Percentiles rank a stretch among this genome's conserved stretches.
Evolutionary conservation across 2,113 vertebrate species (phyloP).

Genomic region (Sylvietta virens): DNA sequence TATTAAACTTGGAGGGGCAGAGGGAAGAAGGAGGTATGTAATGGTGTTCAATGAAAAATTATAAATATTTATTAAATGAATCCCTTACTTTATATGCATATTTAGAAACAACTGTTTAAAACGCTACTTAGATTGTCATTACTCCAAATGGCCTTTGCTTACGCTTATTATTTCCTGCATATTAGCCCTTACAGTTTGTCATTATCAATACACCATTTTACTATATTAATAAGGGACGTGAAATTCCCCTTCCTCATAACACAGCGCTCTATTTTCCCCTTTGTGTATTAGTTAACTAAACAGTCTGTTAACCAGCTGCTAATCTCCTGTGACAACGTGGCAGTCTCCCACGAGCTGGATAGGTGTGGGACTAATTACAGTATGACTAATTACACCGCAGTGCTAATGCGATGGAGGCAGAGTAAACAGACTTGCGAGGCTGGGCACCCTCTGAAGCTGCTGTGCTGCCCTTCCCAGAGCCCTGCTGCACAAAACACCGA

Average conservation of each 20-base stretch:
- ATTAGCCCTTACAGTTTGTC: neutral
- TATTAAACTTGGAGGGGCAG: neutral
- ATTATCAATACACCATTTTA: neutral
- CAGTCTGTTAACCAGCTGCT: neutral
- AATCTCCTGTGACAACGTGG: neutral
- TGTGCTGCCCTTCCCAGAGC: neutral
- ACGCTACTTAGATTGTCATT: neutral
- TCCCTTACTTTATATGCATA: neutral
- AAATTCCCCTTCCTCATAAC: neutral
- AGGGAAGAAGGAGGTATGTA: rapidly evolving
- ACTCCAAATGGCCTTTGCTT: neutral
- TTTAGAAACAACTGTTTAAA: constrained; percentile 7
- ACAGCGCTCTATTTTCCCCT: neutral
- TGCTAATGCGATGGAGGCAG: neutral
- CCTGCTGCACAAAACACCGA: neutral
- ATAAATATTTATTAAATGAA: neutral
- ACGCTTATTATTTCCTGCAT: neutral
- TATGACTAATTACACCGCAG: neutral
- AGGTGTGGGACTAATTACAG: neutral
- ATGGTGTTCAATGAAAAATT: neutral
- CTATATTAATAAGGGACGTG: neutral
- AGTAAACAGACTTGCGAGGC: neutral
- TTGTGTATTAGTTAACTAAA: neutral
- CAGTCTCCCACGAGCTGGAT: neutral
- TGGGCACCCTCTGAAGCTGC: neutral